phyloP scores from a whole-genome alignment of 2,888 invertebrate species.

The Cremastinae sp. region DNA sequence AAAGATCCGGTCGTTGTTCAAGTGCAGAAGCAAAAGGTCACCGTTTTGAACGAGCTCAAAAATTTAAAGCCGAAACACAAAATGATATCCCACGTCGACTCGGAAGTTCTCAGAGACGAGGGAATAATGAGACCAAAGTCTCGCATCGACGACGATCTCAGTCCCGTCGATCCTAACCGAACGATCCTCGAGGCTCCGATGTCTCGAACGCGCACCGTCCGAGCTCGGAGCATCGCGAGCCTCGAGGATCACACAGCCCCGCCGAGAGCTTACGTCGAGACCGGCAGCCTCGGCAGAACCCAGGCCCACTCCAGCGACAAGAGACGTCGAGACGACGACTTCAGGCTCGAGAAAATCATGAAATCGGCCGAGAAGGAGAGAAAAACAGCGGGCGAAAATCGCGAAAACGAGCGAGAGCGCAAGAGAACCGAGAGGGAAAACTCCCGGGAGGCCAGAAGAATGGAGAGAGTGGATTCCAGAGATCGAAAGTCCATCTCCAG shows the following conservation, averaged over 20 bases:
- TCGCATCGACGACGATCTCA: conserved; percentile 77
- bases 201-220: conserved; percentile 66
- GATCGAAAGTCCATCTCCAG: conserved; percentile 71
- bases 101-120: conserved; percentile 77
- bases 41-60: conserved; percentile 76
- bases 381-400: conserved; percentile 70
- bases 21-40: conserved; percentile 76
- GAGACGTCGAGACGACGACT: conserved; percentile 68
- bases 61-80: conserved; percentile 76
- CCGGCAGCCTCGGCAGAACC: conserved; percentile 76
- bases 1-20: conserved; percentile 76
- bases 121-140: conserved; percentile 79
- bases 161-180: conserved; percentile 71
- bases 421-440: conserved; percentile 72
- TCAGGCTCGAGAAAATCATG: conserved; percentile 67
- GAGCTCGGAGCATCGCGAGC: conserved; percentile 76
- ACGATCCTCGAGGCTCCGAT: conserved; percentile 62
- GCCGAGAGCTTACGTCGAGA: conserved; percentile 72
- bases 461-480: conserved; percentile 68
- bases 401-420: conserved; percentile 68
- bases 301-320: conserved; percentile 70
- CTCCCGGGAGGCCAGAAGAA: conserved; percentile 69
- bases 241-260: conserved; percentile 73
- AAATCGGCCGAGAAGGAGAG: conserved; percentile 61
- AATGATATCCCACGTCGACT: conserved; percentile 77